phyloP scores from a whole-genome alignment of 2,113 vertebrate genomes.

The Heterochromis multidens region DNA sequence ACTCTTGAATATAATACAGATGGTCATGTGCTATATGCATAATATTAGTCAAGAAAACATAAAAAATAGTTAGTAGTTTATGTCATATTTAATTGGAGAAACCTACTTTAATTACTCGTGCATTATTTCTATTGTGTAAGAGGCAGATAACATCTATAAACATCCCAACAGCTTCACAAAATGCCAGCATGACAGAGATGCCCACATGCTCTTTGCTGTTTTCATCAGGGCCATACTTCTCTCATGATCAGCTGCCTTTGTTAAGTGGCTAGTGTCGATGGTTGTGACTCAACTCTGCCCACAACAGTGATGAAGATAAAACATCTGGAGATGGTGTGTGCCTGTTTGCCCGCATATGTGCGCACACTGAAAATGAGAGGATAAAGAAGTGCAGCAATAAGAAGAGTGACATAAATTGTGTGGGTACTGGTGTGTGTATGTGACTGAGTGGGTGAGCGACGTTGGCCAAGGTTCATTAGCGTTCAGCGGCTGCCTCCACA shows the following conservation, averaged over 20 bases:
- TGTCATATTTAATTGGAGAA: not conserved
- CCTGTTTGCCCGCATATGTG: not conserved
- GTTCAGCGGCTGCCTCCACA: slow-evolving; percentile 76
- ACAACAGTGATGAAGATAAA: slow-evolving; percentile 62
- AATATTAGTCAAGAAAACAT: not conserved
- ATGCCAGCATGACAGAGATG: slow-evolving; percentile 35
- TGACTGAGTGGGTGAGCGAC: slow-evolving; percentile 53
- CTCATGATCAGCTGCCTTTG: slow-evolving; percentile 57
- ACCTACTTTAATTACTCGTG: not conserved
- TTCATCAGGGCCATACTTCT: slow-evolving; percentile 55
- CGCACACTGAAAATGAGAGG: not conserved
- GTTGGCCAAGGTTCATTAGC: slow-evolving; percentile 78
- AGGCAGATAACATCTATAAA: not conserved
- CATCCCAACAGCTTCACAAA: slow-evolving; percentile 27
- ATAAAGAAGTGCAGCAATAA: slow-evolving; percentile 34
- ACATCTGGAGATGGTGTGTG: slow-evolving; percentile 55
- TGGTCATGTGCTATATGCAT: not conserved
- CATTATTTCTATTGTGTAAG: slow-evolving; percentile 2
- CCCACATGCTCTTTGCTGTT: slow-evolving; percentile 46
- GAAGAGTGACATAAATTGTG: slow-evolving; percentile 47
- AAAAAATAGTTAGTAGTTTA: not conserved
- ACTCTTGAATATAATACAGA: not conserved
- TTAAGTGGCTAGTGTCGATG: slow-evolving; percentile 71
- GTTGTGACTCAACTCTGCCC: slow-evolving; percentile 62
- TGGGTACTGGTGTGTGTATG: slow-evolving; percentile 51